Evolutionary conservation across 2,888 invertebrate genomes (phyloP).

Genomic region (Alviniconcha strummeri): DNA sequence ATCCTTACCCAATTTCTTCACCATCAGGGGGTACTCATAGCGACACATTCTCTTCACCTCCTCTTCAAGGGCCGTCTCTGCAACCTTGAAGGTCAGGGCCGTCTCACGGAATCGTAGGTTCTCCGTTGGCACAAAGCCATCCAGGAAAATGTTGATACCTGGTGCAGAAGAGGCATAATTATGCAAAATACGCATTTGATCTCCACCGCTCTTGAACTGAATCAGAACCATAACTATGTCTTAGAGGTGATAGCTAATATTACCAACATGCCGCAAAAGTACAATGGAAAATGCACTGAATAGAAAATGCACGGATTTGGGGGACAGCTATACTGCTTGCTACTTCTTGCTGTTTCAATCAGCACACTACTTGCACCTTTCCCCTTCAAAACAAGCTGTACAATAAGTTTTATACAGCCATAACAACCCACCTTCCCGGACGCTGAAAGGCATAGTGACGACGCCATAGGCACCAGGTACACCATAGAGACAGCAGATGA

Average conservation of each 20-base stretch:
- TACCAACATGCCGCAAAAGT: too few relatives aligned
- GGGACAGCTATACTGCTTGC: too few relatives aligned
- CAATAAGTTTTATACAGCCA: too few relatives aligned
- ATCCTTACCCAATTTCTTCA: conserved; percentile 77
- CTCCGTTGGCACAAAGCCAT: conserved; percentile 99
- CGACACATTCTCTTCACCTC: conserved; percentile 97
- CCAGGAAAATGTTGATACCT: conserved; percentile 98
- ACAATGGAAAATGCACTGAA: too few relatives aligned
- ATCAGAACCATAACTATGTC: too few relatives aligned
- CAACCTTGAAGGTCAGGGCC: conserved; percentile 97
- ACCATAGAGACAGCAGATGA: conserved; percentile 98
- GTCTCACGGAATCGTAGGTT: conserved; percentile 98
- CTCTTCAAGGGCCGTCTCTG: conserved; percentile 97
- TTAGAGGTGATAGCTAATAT: too few relatives aligned
- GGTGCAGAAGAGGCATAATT: conserved; percentile 15
- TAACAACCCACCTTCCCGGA: conserved; percentile 88
- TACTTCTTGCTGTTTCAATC: too few relatives aligned
- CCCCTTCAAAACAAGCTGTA: too few relatives aligned
- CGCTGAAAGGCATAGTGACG: conserved; percentile 99
- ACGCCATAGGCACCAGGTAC: conserved; percentile 99
- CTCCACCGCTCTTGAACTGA: too few relatives aligned
- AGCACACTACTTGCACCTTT: too few relatives aligned
- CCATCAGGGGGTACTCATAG: conserved; percentile 96
- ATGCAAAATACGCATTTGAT: too few relatives aligned
- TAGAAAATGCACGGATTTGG: too few relatives aligned